Percentiles rank a stretch among this genome's conserved stretches.
These are phyloP conservation scores for Galago senegalensis DNA, from an alignment of 2,797 vertebrate genomes.

Conservation along the genomic window DNA sequence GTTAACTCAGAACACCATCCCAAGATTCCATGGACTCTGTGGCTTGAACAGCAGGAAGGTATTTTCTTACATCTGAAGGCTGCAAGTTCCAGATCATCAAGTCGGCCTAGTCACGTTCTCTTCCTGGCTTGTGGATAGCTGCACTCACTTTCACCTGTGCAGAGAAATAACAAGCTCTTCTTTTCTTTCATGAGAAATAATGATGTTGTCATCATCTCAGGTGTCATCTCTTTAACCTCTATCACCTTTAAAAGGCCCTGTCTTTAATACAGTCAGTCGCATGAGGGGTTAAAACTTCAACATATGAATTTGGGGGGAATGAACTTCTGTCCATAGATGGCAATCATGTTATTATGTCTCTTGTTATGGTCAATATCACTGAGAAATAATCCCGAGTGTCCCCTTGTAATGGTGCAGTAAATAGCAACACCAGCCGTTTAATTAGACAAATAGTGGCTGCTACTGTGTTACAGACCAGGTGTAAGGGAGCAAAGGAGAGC, in stretches of 20 bases:
- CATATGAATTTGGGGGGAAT: background rate
- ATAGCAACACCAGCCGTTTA: background rate
- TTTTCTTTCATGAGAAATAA: background rate
- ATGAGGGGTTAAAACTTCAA: background rate
- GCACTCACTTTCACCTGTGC: too few relatives aligned
- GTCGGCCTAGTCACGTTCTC: background rate
- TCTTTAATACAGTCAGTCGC: background rate
- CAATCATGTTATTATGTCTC: background rate
- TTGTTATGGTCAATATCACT: background rate
- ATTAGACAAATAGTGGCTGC: background rate
- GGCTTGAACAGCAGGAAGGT: background rate
- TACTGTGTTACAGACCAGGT: background rate
- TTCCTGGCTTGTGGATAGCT: too few relatives aligned
- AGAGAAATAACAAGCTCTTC: background rate
- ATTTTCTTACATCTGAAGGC: background rate
- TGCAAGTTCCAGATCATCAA: background rate
- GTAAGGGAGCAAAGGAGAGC: background rate
- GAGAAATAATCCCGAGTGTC: background rate
- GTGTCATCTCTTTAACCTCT: background rate
- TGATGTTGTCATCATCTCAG: background rate
- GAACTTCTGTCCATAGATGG: background rate
- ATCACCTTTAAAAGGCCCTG: background rate
- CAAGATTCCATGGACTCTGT: background rate
- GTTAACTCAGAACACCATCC: background rate
- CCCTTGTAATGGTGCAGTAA: background rate